Conservation (phyloP, 1,140 invertebrate species). For the Drosophila pruinosa region DNA sequence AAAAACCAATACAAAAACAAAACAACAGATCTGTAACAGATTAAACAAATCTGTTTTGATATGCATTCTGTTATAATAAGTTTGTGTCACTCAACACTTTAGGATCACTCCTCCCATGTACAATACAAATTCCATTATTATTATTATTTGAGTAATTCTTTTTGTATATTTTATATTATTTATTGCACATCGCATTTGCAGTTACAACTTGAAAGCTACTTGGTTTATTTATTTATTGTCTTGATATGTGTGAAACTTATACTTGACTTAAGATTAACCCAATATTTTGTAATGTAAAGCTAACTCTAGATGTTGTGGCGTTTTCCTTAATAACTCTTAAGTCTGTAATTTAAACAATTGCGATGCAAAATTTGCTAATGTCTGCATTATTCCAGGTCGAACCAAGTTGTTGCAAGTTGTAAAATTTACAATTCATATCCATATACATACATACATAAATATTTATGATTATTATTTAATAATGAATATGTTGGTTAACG, state of each 20-base stretch:
- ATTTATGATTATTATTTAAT: slow-evolving; percentile 2
- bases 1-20: slow-evolving; percentile 15
- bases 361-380: background rate
- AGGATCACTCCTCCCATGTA: slow-evolving; percentile 36
- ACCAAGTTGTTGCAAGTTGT: slow-evolving; percentile 58
- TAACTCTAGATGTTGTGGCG: slow-evolving; percentile 62
- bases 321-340: background rate
- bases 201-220: slow-evolving; percentile 58
- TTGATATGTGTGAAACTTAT: slow-evolving; percentile 47
- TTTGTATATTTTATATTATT: slow-evolving; percentile 35
- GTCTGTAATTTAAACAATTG: background rate
- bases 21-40: slow-evolving; percentile 1
- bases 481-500: slow-evolving; percentile 32
- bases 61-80: slow-evolving; percentile 17
- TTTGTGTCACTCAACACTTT: slow-evolving; percentile 56
- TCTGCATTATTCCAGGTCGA: background rate
- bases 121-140: slow-evolving; percentile 20
- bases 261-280: slow-evolving; percentile 35
- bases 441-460: slow-evolving; percentile 3
- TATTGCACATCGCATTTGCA: slow-evolving; percentile 47
- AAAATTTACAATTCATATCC: slow-evolving; percentile 13
- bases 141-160: slow-evolving; percentile 4
- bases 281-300: slow-evolving; percentile 11
- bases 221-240: slow-evolving; percentile 49
- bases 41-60: slow-evolving; percentile 2